Conservation (phyloP, 2,888 invertebrate species). For the Eristalinus aeneus region DNA sequence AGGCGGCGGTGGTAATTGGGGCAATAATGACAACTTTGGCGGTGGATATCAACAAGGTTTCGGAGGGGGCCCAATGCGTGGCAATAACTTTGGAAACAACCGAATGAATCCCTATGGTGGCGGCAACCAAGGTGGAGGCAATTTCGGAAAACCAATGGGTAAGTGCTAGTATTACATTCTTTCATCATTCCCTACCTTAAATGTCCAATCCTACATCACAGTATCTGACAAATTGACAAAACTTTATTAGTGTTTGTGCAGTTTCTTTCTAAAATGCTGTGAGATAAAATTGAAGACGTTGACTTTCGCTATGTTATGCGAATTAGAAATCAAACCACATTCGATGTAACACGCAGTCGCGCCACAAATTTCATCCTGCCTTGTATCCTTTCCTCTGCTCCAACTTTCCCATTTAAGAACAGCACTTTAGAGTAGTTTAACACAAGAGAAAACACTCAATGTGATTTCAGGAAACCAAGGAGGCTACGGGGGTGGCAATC, state of each 20-base stretch:
- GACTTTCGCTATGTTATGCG: constrained; percentile 80
- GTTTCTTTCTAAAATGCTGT: constrained; percentile 75
- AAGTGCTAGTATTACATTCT: background rate
- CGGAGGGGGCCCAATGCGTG: constrained; percentile 72
- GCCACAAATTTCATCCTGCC: constrained; percentile 74
- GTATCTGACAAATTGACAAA: constrained; percentile 58
- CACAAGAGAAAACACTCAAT: background rate
- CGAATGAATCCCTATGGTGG: constrained; percentile 78
- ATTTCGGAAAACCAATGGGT: constrained; percentile 61
- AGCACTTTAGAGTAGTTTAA: constrained; percentile 18
- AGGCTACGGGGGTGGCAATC: constrained; percentile 60
- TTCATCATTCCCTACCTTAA: background rate
- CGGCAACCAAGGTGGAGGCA: constrained; percentile 74
- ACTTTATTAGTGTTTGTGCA: constrained; percentile 72
- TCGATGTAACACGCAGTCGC: constrained; percentile 80
- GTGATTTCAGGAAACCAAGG: constrained; percentile 67
- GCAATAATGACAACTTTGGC: constrained; percentile 75
- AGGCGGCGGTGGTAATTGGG: constrained; percentile 72
- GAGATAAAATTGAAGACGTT: constrained; percentile 77
- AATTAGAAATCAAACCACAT: constrained; percentile 73
- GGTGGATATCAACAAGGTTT: constrained; percentile 80
- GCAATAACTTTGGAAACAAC: constrained; percentile 75
- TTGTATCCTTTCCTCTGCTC: background rate
- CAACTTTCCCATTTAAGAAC: background rate
- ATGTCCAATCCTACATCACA: constrained; percentile 20